These are phyloP conservation scores for Drosophila simulans DNA, from an alignment of 1,140 invertebrate genomes.

Conservation along the genomic window DNA sequence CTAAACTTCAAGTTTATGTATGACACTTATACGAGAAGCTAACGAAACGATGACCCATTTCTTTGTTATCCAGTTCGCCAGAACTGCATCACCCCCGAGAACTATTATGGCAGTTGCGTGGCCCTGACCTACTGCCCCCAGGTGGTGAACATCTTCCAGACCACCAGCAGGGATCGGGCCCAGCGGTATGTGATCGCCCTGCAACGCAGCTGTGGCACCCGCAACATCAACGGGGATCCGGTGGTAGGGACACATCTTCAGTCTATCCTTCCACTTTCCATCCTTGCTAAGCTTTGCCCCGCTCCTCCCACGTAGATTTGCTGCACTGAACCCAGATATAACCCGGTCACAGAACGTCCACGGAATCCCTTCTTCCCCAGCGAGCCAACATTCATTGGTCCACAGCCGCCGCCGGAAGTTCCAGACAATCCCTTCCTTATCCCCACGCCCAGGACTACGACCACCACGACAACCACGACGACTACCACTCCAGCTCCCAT, in stretches of 20 bases:
- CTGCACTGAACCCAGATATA: conserved; percentile 61
- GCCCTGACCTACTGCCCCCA: conserved; percentile 72
- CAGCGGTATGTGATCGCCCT: conserved; percentile 66
- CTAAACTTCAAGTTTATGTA: neutral
- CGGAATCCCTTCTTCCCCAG: conserved; percentile 63
- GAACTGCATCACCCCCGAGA: conserved; percentile 76
- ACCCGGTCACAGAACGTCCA: conserved; percentile 56
- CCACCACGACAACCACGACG: conserved; percentile 23
- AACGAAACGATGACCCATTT: neutral
- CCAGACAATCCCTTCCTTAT: conserved; percentile 55
- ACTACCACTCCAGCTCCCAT: conserved; percentile 31
- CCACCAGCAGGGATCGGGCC: conserved; percentile 46
- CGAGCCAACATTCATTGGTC: conserved; percentile 36
- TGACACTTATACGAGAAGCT: neutral
- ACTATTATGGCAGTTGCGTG: conserved; percentile 76
- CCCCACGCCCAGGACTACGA: neutral
- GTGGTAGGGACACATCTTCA: conserved; percentile 58
- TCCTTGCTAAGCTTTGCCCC: conserved; percentile 34
- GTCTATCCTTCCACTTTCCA: neutral
- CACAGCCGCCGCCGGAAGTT: conserved; percentile 6
- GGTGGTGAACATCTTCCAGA: conserved; percentile 64
- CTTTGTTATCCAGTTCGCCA: conserved; percentile 47
- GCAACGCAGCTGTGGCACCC: conserved; percentile 74
- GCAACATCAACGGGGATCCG: conserved; percentile 71
- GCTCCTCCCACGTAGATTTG: conserved; percentile 57